Evolutionary conservation across 2,888 invertebrate species (phyloP).

Genomic region (Nomada ferruginata): DNA sequence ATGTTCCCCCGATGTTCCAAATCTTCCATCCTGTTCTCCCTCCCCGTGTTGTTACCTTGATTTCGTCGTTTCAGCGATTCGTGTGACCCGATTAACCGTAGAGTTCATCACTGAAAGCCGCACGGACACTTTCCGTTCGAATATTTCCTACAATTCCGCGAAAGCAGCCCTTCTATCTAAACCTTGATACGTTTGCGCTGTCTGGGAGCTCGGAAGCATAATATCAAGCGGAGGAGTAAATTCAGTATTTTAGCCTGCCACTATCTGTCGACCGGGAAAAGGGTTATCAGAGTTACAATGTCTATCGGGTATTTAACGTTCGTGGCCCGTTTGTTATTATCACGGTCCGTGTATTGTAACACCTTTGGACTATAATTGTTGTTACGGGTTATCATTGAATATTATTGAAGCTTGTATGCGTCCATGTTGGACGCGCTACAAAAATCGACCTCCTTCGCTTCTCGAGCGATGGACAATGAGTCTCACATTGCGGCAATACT

Average conservation of each 20-base stretch:
- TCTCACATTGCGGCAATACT: background rate
- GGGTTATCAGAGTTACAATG: conserved; percentile 62
- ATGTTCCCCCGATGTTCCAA: conserved; percentile 11
- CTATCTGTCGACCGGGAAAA: conserved; percentile 63
- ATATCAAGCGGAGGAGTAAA: conserved; percentile 56
- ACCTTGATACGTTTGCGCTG: background rate
- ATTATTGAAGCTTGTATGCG: background rate
- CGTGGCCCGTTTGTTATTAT: conserved; percentile 23
- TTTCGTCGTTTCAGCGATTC: conserved; percentile 8
- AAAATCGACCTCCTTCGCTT: background rate
- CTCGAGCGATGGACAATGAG: background rate
- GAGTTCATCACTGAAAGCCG: background rate
- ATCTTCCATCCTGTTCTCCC: background rate
- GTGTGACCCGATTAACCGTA: background rate
- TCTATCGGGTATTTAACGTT: conserved; percentile 56
- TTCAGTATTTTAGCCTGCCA: conserved; percentile 59
- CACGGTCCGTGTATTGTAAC: background rate
- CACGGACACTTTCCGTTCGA: background rate
- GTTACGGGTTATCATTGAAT: background rate
- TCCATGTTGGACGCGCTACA: background rate
- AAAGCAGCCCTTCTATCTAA: background rate
- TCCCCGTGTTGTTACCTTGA: background rate
- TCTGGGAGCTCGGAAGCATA: conserved; percentile 43
- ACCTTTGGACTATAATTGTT: conserved; percentile 22
- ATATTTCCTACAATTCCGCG: background rate